These are phyloP conservation scores for Pomatorhinus ruficollis DNA, from an alignment of 2,113 vertebrate species.

Conservation along the genomic window DNA sequence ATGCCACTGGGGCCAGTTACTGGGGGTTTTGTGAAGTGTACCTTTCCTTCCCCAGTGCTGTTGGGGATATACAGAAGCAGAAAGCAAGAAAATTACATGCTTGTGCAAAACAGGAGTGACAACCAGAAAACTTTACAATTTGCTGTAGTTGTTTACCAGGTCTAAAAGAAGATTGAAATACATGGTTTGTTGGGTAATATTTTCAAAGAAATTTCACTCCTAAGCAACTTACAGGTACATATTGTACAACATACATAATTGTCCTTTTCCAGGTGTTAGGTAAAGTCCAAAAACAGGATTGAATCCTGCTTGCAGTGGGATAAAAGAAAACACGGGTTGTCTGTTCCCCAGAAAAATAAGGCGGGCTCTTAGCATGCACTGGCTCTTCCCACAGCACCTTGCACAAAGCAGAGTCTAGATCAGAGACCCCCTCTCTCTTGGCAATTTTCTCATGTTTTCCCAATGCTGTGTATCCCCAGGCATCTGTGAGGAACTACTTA, in stretches of 20 bases:
- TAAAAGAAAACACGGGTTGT: neutral
- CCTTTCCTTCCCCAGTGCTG: neutral
- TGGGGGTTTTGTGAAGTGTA: neutral
- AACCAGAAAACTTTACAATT: neutral
- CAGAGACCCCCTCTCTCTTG: rapidly evolving
- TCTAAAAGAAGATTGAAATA: neutral
- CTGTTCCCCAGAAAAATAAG: neutral
- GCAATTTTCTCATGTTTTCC: neutral
- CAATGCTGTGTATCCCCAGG: neutral
- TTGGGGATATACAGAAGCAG: neutral
- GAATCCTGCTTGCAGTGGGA: neutral
- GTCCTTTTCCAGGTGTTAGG: neutral
- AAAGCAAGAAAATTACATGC: neutral
- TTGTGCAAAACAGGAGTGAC: neutral
- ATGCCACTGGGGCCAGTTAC: too few species aligned
- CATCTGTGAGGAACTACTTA: neutral
- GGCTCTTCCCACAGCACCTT: neutral
- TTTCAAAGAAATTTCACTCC: neutral
- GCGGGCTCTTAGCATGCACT: neutral
- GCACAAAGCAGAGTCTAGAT: neutral
- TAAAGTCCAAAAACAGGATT: neutral
- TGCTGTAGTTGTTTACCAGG: neutral
- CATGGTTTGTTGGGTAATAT: neutral
- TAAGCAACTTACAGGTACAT: neutral
- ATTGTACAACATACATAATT: rapidly evolving